Conservation (phyloP, 2,113 vertebrate genomes). For the Corythornis vintsioides region DNA sequence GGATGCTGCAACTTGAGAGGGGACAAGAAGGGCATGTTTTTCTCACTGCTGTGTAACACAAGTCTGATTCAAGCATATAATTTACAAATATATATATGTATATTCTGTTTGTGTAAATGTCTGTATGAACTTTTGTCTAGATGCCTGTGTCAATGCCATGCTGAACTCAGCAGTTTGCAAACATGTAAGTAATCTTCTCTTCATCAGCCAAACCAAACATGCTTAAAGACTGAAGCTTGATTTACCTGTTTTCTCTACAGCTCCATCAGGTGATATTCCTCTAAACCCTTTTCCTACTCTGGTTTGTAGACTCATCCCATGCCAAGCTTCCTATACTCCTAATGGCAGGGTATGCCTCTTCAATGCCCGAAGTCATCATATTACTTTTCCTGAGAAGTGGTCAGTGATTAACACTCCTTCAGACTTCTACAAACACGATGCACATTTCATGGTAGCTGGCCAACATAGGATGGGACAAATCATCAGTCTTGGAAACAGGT, state of each 20-base stretch:
- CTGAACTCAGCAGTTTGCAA: neutral
- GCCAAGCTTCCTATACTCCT: neutral
- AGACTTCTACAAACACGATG: neutral
- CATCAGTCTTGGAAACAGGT: neutral
- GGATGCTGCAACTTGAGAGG: neutral
- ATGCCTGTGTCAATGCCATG: too few relatives aligned
- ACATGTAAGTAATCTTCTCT: neutral
- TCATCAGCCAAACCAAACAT: neutral
- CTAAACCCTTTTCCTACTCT: neutral
- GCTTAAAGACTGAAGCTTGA: neutral
- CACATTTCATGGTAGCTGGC: neutral
- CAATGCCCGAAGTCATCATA: neutral
- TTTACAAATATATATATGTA: neutral
- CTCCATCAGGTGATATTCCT: neutral
- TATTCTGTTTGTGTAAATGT: neutral
- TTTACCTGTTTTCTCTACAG: neutral
- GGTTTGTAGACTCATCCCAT: neutral
- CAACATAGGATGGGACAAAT: neutral
- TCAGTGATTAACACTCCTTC: neutral
- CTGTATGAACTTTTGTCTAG: neutral
- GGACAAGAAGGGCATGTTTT: neutral
- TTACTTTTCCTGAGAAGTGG: neutral
- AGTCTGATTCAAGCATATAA: neutral
- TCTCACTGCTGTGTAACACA: neutral
- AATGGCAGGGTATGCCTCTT: neutral